Percentiles rank a stretch among this genome's conserved stretches.
These are phyloP conservation scores for Deilephila porcellus DNA, from an alignment of 2,888 invertebrate species.

Conservation along the genomic window DNA sequence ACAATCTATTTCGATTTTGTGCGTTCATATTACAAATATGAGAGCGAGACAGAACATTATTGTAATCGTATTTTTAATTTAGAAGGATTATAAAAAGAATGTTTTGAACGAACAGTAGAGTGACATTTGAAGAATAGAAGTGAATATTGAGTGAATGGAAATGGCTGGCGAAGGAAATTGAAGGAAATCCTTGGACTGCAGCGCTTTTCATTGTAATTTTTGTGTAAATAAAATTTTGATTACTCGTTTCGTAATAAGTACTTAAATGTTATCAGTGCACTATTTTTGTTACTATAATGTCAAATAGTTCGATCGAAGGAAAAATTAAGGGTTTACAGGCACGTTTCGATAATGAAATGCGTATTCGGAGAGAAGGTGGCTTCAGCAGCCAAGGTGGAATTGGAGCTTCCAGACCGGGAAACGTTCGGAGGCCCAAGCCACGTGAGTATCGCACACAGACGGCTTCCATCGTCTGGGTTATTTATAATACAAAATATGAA, in stretches of 20 bases:
- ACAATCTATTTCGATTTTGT: not conserved
- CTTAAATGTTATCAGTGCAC: constrained; percentile 71
- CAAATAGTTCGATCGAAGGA: constrained; percentile 89
- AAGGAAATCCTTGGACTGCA: constrained; percentile 78
- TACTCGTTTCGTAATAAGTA: constrained; percentile 65
- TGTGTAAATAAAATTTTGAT: constrained; percentile 71
- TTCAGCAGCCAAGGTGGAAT: constrained; percentile 84
- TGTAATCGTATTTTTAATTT: not conserved
- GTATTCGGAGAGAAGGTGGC: constrained; percentile 87
- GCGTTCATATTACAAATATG: not conserved
- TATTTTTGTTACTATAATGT: constrained; percentile 81
- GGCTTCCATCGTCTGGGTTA: not conserved
- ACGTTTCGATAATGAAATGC: constrained; percentile 87
- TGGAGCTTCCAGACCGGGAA: constrained; percentile 79
- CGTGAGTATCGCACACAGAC: constrained; percentile 78
- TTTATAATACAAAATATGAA: constrained; percentile 16
- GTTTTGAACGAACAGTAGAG: constrained; percentile 42
- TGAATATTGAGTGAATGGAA: constrained; percentile 58
- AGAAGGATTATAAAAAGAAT: constrained; percentile 29
- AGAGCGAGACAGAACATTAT: not conserved
- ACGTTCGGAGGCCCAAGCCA: constrained; percentile 86
- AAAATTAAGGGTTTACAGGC: constrained; percentile 93
- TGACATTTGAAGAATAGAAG: constrained; percentile 40
- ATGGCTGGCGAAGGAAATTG: constrained; percentile 58
- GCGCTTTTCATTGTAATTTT: constrained; percentile 73